Percentiles rank a stretch among this genome's conserved stretches.
These are phyloP conservation scores for Apantesis nais DNA, from an alignment of 2,888 invertebrate genomes.

Conservation along the genomic window DNA sequence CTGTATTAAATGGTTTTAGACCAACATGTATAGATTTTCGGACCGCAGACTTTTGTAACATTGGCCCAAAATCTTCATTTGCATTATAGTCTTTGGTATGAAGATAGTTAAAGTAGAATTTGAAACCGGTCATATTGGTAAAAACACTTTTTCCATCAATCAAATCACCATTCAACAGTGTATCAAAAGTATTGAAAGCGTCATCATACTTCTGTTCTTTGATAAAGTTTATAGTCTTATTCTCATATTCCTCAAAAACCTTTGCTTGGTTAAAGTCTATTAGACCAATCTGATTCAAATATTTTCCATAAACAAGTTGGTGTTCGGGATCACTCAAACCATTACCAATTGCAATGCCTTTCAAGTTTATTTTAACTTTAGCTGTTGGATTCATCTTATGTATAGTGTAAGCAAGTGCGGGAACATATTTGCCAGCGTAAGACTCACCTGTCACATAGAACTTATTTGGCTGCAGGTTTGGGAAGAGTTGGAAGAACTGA, in stretches of 20 bases:
- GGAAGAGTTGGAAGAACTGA: constrained; percentile 95
- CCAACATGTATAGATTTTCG: constrained; percentile 94
- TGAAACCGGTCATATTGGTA: constrained; percentile 90
- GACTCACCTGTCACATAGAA: constrained; percentile 97
- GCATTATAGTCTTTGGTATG: constrained; percentile 85
- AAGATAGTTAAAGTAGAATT: constrained; percentile 91
- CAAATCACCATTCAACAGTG: constrained; percentile 89
- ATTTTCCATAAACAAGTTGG: constrained; percentile 91
- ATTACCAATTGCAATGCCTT: constrained; percentile 92
- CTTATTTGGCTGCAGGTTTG: constrained; percentile 89
- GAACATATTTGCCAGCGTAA: constrained; percentile 92
- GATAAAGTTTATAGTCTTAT: constrained; percentile 86
- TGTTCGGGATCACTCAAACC: constrained; percentile 92
- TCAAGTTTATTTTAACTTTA: constrained; percentile 89
- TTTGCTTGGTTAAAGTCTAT: constrained; percentile 87
- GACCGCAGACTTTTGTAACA: constrained; percentile 87
- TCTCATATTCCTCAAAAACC: constrained; percentile 87
- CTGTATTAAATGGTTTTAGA: constrained; percentile 88
- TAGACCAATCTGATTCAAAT: constrained; percentile 91
- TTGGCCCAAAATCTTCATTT: constrained; percentile 84
- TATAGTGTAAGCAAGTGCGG: constrained; percentile 91
- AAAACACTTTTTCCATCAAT: constrained; percentile 87
- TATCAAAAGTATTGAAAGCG: constrained; percentile 90
- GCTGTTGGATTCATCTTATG: constrained; percentile 87
- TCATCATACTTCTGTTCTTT: constrained; percentile 87